phyloP scores from a whole-genome alignment of 2,888 invertebrate species.

The Gisinianus flammeolus region DNA sequence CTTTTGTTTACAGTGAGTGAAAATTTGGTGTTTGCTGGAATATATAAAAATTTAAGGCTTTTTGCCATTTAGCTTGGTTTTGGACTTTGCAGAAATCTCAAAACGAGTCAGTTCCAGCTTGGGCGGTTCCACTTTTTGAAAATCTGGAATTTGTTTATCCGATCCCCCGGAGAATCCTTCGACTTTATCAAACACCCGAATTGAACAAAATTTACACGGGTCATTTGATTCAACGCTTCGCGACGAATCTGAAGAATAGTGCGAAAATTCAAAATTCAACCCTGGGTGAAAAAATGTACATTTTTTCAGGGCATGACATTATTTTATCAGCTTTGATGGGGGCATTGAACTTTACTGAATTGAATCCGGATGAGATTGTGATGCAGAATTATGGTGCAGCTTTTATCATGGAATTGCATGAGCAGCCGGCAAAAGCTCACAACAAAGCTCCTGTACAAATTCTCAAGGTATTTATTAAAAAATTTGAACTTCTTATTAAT shows the following conservation, averaged over 20 bases:
- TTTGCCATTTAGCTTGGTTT: not conserved
- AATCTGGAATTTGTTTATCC: not conserved
- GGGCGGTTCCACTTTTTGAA: not conserved
- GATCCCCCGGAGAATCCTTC: not conserved
- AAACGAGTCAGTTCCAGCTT: not conserved
- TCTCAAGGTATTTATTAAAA: too few species aligned
- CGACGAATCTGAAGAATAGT: not conserved
- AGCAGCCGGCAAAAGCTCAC: too few species aligned
- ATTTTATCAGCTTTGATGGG: not conserved
- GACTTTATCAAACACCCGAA: not conserved
- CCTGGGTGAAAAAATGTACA: not conserved
- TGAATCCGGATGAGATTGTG: too few species aligned
- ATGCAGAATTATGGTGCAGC: not conserved
- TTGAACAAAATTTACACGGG: not conserved
- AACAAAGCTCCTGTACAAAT: too few species aligned
- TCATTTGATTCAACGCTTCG: not conserved
- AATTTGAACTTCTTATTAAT: too few species aligned
- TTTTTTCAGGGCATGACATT: not conserved
- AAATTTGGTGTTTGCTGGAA: too few species aligned
- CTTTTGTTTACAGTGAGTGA: not conserved
- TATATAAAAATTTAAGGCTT: not conserved
- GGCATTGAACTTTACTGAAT: not conserved
- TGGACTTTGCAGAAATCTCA: not conserved
- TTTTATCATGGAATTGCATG: not conserved
- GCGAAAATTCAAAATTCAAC: not conserved